These are phyloP conservation scores for Phyllostomus discolor DNA, from an alignment of 2,113 vertebrate species.

Conservation along the genomic window DNA sequence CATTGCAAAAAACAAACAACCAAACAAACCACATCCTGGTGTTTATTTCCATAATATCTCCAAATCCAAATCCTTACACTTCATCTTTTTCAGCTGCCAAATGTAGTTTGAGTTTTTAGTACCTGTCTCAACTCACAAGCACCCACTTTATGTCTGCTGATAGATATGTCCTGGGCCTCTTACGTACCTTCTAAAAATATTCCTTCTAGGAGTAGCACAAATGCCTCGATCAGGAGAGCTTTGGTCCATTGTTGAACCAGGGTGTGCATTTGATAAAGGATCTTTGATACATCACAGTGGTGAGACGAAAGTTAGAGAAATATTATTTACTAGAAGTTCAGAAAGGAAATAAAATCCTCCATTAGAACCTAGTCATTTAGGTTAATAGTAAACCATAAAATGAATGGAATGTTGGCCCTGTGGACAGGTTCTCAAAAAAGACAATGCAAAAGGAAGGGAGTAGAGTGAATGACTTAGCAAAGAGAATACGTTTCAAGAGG, in stretches of 20 bases:
- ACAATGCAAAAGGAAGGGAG: background rate
- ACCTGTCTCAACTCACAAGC: slow-evolving; percentile 12
- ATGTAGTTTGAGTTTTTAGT: slow-evolving; percentile 30
- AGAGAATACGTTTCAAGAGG: background rate
- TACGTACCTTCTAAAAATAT: slow-evolving; percentile 47
- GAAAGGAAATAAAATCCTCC: slow-evolving; percentile 37
- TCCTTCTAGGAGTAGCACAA: background rate
- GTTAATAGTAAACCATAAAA: slow-evolving; percentile 49
- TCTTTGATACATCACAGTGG: background rate
- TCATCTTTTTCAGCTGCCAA: slow-evolving; percentile 15
- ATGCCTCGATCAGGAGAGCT: background rate
- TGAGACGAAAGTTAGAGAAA: slow-evolving; percentile 50
- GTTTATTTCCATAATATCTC: slow-evolving; percentile 43
- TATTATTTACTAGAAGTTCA: slow-evolving; percentile 51
- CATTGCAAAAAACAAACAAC: background rate
- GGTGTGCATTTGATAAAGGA: background rate
- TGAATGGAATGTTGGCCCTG: slow-evolving; percentile 27
- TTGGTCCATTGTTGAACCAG: background rate
- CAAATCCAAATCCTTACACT: background rate
- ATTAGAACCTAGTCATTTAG: slow-evolving; percentile 54
- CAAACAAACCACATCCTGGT: background rate
- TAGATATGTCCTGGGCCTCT: background rate
- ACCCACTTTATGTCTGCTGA: slow-evolving; percentile 53
- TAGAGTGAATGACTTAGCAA: slow-evolving; percentile 26
- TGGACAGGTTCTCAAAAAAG: background rate